Percentiles rank a stretch among this genome's conserved stretches.
These are phyloP conservation scores for Siniperca chuatsi DNA, from an alignment of 2,113 vertebrate genomes.

Conservation along the genomic window DNA sequence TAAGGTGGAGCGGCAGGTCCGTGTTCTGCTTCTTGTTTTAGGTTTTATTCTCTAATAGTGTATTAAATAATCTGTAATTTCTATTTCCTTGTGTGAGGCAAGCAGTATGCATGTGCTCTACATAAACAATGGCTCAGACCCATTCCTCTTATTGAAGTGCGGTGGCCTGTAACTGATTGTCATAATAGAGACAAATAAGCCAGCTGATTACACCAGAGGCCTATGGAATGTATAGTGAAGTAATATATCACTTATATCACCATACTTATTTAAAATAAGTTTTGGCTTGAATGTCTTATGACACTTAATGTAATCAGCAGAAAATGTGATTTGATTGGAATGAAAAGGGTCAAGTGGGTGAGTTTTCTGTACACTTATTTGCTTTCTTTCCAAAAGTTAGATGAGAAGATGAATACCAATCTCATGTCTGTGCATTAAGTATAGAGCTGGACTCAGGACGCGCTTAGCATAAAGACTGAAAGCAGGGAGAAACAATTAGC, in stretches of 20 bases:
- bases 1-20: slow-evolving; percentile 98
- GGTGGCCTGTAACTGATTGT: not conserved
- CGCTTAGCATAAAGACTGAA: too few species aligned
- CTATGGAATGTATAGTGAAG: not conserved
- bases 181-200: not conserved
- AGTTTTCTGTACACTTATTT: too few species aligned
- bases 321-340: too few species aligned
- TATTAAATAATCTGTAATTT: not conserved
- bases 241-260: not conserved
- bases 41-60: not conserved
- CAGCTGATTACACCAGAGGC: not conserved
- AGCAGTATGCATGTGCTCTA: not conserved
- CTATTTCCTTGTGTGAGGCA: too few species aligned
- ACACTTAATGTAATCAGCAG: not conserved
- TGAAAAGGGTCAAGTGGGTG: too few species aligned
- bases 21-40: slow-evolving; percentile 11
- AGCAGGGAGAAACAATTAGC: too few species aligned
- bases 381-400: too few species aligned
- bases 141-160: not conserved
- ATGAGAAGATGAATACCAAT: too few species aligned
- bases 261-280: not conserved
- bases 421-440: too few species aligned
- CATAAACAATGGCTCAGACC: not conserved
- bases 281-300: not conserved
- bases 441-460: too few species aligned